phyloP scores from a whole-genome alignment of 2,113 vertebrate species.

The Meleagris gallopavo region DNA sequence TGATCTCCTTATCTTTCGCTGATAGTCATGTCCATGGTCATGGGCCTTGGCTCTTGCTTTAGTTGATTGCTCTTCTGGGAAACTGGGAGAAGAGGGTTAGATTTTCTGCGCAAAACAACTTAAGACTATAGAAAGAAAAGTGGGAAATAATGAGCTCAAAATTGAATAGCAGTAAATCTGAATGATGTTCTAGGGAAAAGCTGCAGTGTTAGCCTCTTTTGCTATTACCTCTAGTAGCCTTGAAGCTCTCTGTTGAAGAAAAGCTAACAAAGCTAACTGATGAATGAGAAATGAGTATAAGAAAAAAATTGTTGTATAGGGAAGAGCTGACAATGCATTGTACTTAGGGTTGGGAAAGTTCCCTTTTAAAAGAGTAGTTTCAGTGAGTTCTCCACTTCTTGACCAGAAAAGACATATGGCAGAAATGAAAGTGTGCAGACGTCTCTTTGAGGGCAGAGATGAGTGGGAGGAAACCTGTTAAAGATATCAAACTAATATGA shows the following conservation, averaged over 20 bases:
- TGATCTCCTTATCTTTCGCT: neutral
- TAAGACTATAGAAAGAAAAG: neutral
- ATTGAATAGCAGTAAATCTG: neutral
- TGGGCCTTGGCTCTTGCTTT: neutral
- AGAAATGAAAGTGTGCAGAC: neutral
- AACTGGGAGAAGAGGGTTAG: neutral
- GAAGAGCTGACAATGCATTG: neutral
- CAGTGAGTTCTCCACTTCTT: neutral
- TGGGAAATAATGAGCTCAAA: neutral
- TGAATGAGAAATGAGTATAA: neutral
- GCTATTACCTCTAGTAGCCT: neutral
- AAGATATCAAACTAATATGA: slow-evolving; percentile 18
- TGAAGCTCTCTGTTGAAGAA: neutral
- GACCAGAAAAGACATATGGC: neutral
- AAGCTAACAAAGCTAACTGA: neutral
- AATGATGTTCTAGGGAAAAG: neutral
- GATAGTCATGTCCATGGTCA: neutral
- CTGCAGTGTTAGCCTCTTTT: neutral
- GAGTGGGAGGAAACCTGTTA: slow-evolving; percentile 10
- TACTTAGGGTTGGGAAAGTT: neutral
- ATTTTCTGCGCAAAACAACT: neutral
- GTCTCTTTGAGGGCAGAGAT: neutral
- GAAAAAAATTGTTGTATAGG: neutral
- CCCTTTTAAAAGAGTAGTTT: neutral
- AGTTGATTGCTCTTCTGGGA: neutral